Conservation (phyloP, 2,888 invertebrate genomes). For the Callyntrura guangdongensis region DNA sequence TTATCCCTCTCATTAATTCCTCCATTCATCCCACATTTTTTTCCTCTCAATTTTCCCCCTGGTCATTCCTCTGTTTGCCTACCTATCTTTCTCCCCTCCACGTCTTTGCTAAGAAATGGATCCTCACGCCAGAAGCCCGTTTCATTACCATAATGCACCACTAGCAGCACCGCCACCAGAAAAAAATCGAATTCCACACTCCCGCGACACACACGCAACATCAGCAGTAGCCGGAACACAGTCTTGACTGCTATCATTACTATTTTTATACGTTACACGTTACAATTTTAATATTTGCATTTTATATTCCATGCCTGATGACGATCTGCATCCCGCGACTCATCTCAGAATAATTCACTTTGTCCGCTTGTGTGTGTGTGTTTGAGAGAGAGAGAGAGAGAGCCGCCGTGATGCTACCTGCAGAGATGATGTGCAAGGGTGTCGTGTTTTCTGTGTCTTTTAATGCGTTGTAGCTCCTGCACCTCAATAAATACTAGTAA, state of each 20-base stretch:
- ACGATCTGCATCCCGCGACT: too few relatives aligned
- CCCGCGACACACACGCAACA: neutral
- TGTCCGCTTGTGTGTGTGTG: too few relatives aligned
- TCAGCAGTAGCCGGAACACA: conserved; percentile 1
- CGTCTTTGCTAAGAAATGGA: neutral
- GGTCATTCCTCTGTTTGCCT: conserved; percentile 7
- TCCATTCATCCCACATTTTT: neutral
- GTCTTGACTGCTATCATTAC: conserved; percentile 16
- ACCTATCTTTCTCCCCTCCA: too few relatives aligned
- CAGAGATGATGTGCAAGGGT: conserved; percentile 35
- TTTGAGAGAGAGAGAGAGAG: too few relatives aligned
- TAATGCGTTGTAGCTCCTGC: too few relatives aligned
- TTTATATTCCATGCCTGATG: neutral
- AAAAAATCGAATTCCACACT: conserved; percentile 13
- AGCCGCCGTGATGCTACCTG: conserved; percentile 15
- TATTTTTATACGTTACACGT: too few relatives aligned
- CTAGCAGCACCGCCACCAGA: neutral
- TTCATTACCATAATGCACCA: conserved; percentile 57
- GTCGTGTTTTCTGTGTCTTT: neutral
- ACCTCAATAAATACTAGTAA: too few relatives aligned
- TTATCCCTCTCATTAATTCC: conserved; percentile 1
- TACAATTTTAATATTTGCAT: conserved; percentile 35
- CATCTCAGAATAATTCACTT: too few relatives aligned
- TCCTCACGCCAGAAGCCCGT: neutral
- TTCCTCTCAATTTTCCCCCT: too few relatives aligned